These are phyloP conservation scores for Hydrolagus affinis DNA, from an alignment of 2,113 vertebrate genomes.

Conservation along the genomic window DNA sequence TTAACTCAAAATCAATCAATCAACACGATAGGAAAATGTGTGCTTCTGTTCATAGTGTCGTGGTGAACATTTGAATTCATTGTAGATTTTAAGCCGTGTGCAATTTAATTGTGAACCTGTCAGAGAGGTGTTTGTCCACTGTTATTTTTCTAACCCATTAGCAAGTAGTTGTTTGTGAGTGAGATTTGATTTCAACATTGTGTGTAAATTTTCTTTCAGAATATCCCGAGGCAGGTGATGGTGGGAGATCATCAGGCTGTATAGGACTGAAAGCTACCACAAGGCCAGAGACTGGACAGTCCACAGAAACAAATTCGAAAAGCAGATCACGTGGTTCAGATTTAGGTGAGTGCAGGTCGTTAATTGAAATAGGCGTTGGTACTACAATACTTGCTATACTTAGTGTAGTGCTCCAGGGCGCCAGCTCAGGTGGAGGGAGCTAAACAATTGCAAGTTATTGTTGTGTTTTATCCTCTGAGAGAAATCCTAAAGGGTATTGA, in stretches of 20 bases:
- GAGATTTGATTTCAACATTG: not conserved
- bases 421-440: not conserved
- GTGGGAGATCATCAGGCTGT: not conserved
- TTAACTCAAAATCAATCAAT: too few species aligned
- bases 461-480: not conserved
- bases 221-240: not conserved
- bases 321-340: conserved; percentile 18
- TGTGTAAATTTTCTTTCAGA: not conserved
- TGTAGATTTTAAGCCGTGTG: too few species aligned
- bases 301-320: conserved; percentile 15
- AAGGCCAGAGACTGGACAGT: not conserved
- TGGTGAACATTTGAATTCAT: too few species aligned
- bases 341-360: conserved; percentile 10
- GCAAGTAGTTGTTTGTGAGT: not conserved
- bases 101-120: too few species aligned
- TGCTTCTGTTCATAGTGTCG: too few species aligned
- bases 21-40: too few species aligned
- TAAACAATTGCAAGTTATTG: not conserved
- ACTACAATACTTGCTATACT: not conserved
- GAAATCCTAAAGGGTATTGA: too few species aligned
- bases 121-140: too few species aligned
- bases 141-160: too few species aligned
- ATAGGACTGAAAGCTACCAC: not conserved
- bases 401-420: not conserved
- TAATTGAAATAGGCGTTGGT: not conserved